A percentile compares a stretch with the other conserved stretches of the same genome.
These are phyloP conservation scores for Pantelozetes paolii DNA, from an alignment of 2,888 invertebrate genomes.

Conservation along the genomic window DNA sequence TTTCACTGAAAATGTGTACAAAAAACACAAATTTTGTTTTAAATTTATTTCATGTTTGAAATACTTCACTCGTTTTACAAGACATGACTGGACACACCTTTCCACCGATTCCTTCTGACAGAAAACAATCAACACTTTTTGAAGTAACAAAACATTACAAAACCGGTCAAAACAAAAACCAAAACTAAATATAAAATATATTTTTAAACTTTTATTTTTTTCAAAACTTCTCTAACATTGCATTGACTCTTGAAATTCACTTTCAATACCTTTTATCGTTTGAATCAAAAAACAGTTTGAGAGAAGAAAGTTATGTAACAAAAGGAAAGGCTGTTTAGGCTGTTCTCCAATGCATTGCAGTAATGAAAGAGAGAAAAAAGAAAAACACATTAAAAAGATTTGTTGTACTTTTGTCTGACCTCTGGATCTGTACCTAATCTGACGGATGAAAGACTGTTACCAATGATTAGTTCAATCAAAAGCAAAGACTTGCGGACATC, in stretches of 20 bases:
- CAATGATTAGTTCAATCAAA: constrained; percentile 29
- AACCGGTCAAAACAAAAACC: constrained; percentile 3
- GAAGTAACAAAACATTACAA: background rate
- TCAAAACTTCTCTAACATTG: too few species aligned
- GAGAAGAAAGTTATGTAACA: background rate
- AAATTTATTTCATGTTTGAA: background rate
- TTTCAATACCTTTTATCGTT: background rate
- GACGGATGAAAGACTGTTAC: background rate
- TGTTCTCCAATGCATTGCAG: background rate
- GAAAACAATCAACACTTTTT: constrained; percentile 31
- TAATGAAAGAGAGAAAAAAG: background rate
- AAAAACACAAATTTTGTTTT: too few species aligned
- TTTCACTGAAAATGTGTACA: too few species aligned
- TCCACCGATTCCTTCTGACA: constrained; percentile 2
- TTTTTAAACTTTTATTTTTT: too few species aligned
- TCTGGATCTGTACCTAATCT: background rate
- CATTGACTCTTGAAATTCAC: background rate
- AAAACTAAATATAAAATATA: background rate
- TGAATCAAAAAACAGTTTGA: background rate
- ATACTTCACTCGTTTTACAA: background rate
- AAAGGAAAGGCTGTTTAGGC: background rate
- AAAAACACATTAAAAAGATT: background rate
- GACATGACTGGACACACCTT: constrained; percentile 29
- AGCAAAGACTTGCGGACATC: background rate
- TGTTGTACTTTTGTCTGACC: background rate